Conservation (phyloP, 2,888 invertebrate species). For the Dascillus cervinus region DNA sequence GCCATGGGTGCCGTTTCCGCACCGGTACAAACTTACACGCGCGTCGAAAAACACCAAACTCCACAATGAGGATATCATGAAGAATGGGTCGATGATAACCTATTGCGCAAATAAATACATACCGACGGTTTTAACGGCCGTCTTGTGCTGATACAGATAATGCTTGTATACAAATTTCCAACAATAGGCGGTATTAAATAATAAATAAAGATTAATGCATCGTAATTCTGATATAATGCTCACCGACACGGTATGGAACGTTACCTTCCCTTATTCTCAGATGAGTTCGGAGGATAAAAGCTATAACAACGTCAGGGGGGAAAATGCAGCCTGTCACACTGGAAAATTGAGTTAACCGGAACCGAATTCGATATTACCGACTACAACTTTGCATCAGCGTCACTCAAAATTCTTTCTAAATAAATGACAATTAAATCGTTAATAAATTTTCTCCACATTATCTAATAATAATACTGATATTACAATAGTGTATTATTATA, state of each 20-base stretch:
- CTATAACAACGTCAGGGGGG: constrained; percentile 17
- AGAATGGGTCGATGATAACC: no score
- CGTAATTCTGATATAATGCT: constrained; percentile 22
- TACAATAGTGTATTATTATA: no score
- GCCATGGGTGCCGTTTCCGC: constrained; percentile 30
- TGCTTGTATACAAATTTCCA: constrained; percentile 7
- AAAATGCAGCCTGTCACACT: constrained; percentile 19
- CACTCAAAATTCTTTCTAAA: no score
- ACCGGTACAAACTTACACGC: constrained; percentile 21
- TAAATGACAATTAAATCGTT: no score
- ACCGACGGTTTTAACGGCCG: no score
- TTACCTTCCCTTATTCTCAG: constrained; percentile 21
- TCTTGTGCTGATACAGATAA: constrained; percentile 9
- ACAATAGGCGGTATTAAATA: constrained; percentile 12
- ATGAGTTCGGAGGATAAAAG: constrained; percentile 19
- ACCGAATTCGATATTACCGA: no score
- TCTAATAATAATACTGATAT: no score
- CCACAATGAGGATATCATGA: constrained; percentile 17
- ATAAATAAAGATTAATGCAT: constrained; percentile 21
- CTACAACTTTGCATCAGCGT: no score
- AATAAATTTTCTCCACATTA: no score
- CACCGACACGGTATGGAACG: constrained; percentile 18
- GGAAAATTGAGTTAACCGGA: constrained; percentile 24
- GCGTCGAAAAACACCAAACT: constrained; percentile 18
- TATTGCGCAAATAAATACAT: no score